Conservation (phyloP, 2,113 vertebrate species). For the Aspiorhynchus laticeps region DNA sequence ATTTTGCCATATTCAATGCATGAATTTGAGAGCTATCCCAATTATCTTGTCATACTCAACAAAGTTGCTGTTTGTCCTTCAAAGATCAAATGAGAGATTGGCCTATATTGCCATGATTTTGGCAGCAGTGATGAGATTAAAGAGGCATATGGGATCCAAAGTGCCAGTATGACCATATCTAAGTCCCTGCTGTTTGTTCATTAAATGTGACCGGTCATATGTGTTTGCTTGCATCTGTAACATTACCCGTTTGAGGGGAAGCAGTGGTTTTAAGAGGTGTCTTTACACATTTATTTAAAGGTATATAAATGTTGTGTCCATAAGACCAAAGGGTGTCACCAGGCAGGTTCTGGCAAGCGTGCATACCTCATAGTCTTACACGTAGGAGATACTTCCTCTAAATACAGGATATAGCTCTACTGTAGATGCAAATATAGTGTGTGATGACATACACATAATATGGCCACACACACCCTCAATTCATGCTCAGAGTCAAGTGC, state of each 20-base stretch:
- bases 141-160: too few relatives aligned
- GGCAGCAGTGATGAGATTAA: too few relatives aligned
- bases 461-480: slow-evolving; percentile 20
- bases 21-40: slow-evolving; percentile 11
- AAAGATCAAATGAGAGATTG: neutral
- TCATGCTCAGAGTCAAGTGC: slow-evolving; percentile 20
- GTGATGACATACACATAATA: slow-evolving; percentile 39
- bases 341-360: slow-evolving; percentile 30
- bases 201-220: slow-evolving; percentile 58
- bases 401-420: slow-evolving; percentile 35
- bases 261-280: slow-evolving; percentile 65
- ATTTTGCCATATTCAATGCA: neutral
- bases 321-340: slow-evolving; percentile 49
- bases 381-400: slow-evolving; percentile 13
- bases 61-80: neutral
- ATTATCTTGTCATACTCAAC: neutral
- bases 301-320: slow-evolving; percentile 20
- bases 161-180: neutral
- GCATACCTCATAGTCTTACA: neutral
- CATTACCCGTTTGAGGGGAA: slow-evolving; percentile 49
- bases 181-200: slow-evolving; percentile 54
- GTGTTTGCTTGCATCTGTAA: slow-evolving; percentile 67
- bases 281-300: slow-evolving; percentile 47
- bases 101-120: neutral
- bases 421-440: slow-evolving; percentile 27